Evolutionary conservation across 1,140 invertebrate species (phyloP), one percentile per base, ranked within the genome.

Genomic region (Rhyacophila brunnea): DNA sequence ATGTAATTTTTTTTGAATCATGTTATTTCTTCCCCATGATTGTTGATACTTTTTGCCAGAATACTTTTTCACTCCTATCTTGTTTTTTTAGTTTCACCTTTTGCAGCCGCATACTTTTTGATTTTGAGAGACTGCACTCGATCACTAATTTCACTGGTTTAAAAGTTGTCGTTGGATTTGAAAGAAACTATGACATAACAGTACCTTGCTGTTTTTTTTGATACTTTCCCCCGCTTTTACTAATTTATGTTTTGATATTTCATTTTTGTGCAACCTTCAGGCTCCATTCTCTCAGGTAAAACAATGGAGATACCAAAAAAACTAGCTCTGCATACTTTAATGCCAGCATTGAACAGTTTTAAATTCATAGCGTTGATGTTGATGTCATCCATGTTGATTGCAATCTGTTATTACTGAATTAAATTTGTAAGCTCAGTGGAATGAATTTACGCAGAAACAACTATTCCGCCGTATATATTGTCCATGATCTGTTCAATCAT

Each of bases 241-340:
- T 63, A 67, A 61, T 62, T 68, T 62, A 50, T 67, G 60, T 64
- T 62, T 66, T 67, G 52, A 66, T 62, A 64, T 66, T 61, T 65
- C 19, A 61, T 60, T 65, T 60, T 65, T 68, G 58, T 78, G 82
- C 83, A 80, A 82, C 80, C 80, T 78, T 77, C 82, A 86, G 84
- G 83, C 83, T 84, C 84, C 78, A 85, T 85, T 81, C 78, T 86
- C 78, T 85, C 84, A 86, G 84, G 84, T 86, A 86, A 86, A 76
- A 77, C 49, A 51, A 65, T 61, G 58, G 63, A 61, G 58, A 58
- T 61, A 54, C 58, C 56, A 64, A 65, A 48, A 65, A 48, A 60
- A 34, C 51, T 60, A 64, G 58, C 49, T 60, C 53, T 60, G 57
- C 62, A 64, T 64, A 28, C 23, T 60, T 47, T 59, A 55, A 53